Conservation (phyloP, 2,888 invertebrate genomes). For the Phania funesta region DNA sequence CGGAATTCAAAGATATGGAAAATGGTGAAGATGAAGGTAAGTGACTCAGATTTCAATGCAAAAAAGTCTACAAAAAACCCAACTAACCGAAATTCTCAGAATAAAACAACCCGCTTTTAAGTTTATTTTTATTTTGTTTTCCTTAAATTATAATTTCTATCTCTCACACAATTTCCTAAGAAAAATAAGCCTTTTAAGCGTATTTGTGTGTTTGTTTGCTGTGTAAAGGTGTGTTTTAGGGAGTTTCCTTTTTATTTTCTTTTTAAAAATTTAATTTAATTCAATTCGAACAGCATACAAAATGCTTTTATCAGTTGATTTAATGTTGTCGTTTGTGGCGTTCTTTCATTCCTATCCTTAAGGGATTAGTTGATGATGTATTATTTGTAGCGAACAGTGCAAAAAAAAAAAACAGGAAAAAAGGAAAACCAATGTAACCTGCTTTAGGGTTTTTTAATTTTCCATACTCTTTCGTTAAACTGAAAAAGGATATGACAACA, state of each 20-base stretch:
- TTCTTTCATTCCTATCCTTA: conserved; percentile 37
- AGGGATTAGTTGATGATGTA: conserved; percentile 56
- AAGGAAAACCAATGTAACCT: conserved; percentile 3
- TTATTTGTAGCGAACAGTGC: conserved; percentile 35
- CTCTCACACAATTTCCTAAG: background rate
- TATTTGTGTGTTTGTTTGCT: conserved; percentile 3
- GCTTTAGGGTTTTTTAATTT: conserved; percentile 59
- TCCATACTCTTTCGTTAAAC: conserved; percentile 25
- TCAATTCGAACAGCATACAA: conserved; percentile 43
- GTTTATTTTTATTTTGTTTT: conserved; percentile 2
- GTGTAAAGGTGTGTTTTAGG: conserved; percentile 54
- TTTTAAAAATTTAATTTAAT: conserved; percentile 25
- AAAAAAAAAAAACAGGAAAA: background rate
- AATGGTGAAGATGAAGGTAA: conserved; percentile 75
- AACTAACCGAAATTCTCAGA: background rate
- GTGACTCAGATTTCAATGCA: conserved; percentile 53
- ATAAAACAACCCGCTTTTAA: background rate
- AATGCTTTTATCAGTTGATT: conserved; percentile 28
- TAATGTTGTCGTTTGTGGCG: background rate
- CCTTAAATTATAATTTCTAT: background rate
- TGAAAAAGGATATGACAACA: background rate
- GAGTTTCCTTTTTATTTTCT: conserved; percentile 39
- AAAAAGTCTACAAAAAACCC: background rate
- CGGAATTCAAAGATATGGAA: conserved; percentile 74
- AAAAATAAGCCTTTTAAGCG: conserved; percentile 4